Conservation (phyloP, 2,888 invertebrate genomes). For the Cosmia trapezina region DNA sequence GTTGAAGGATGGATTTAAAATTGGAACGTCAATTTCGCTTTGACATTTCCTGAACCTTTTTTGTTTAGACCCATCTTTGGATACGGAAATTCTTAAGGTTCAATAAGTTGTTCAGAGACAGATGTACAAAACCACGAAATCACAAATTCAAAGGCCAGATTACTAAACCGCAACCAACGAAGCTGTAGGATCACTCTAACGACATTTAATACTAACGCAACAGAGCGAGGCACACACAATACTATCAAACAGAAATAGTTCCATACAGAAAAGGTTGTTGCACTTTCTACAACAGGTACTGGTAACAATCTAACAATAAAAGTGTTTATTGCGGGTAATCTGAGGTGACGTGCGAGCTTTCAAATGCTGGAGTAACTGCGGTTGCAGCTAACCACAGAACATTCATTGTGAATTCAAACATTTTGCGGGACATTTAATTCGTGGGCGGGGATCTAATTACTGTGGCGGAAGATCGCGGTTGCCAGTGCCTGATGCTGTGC, state of each 20-base stretch:
- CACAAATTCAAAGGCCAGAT: slow-evolving; percentile 34
- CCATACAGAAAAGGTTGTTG: slow-evolving; percentile 62
- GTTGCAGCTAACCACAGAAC: slow-evolving; percentile 63
- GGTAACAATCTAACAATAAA: slow-evolving; percentile 62
- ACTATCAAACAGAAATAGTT: slow-evolving; percentile 57
- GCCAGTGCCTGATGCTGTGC: background rate
- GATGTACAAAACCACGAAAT: slow-evolving; percentile 23
- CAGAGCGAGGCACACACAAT: slow-evolving; percentile 57
- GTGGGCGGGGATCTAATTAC: slow-evolving; percentile 46
- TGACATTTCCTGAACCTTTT: background rate
- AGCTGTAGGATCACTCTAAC: slow-evolving; percentile 29
- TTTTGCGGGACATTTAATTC: slow-evolving; percentile 60
- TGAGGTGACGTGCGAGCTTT: slow-evolving; percentile 67
- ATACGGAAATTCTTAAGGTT: slow-evolving; percentile 6
- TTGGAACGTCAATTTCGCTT: background rate
- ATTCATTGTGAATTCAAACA: slow-evolving; percentile 58
- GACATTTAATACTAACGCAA: slow-evolving; percentile 57
- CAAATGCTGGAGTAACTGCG: slow-evolving; percentile 54
- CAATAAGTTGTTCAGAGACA: background rate
- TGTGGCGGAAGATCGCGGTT: slow-evolving; percentile 31
- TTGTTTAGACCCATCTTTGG: background rate
- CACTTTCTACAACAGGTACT: slow-evolving; percentile 66
- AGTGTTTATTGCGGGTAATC: slow-evolving; percentile 66
- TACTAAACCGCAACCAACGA: slow-evolving; percentile 44
- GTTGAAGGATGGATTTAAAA: slow-evolving; percentile 23